A percentile compares a stretch with the other conserved stretches of the same genome.
phyloP scores from a whole-genome alignment of 2,113 vertebrate species.

The Thamnophis sirtalis region DNA sequence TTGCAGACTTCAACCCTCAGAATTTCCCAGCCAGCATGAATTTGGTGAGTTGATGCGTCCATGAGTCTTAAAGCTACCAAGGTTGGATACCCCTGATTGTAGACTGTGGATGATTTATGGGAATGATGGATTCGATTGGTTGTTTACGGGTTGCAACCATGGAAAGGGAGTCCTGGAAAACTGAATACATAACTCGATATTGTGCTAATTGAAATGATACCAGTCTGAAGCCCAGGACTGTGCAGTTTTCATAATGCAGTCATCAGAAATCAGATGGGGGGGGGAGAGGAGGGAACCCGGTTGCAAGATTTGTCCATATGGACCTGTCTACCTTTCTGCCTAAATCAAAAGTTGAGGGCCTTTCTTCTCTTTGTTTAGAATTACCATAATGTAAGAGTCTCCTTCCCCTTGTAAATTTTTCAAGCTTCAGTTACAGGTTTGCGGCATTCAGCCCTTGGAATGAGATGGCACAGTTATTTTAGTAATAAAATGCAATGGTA shows the following conservation, averaged over 20 bases:
- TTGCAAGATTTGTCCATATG: neutral
- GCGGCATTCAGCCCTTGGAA: neutral
- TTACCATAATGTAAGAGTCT: neutral
- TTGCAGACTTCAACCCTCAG: neutral
- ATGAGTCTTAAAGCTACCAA: neutral
- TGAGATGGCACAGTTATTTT: neutral
- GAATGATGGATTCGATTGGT: neutral
- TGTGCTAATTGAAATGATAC: neutral
- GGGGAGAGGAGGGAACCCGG: fast-evolving
- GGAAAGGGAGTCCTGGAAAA: neutral
- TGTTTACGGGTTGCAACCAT: neutral
- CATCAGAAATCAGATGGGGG: neutral
- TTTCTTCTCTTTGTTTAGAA: neutral
- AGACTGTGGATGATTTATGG: neutral
- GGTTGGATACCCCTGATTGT: neutral
- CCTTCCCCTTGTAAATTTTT: neutral
- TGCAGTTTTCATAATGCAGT: neutral
- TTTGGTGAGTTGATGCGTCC: neutral
- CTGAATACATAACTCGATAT: neutral
- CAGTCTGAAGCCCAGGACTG: neutral
- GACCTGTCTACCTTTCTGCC: neutral
- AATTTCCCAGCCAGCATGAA: neutral
- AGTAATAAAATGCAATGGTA: neutral
- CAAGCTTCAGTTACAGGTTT: neutral
- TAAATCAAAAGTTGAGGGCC: neutral